phyloP scores from a whole-genome alignment of 2,888 invertebrate species.

The Clivina fossor region DNA sequence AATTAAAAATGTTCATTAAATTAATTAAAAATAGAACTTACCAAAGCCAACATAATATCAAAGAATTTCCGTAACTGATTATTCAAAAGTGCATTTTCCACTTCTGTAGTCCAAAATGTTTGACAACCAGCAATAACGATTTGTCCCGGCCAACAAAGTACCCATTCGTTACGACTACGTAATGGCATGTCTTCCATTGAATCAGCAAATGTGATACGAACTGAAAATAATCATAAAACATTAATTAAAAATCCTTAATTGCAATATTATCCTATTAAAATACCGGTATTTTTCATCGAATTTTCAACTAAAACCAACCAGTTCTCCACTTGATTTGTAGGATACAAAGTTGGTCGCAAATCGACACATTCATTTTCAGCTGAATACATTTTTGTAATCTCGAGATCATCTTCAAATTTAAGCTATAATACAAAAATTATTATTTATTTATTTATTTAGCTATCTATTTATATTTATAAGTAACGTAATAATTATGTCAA shows the following conservation, averaged over 20 bases:
- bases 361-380: conserved; percentile 74
- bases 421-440: conserved; percentile 52
- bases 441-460: too few relatives aligned
- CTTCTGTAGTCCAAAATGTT: conserved; percentile 72
- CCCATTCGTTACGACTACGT: conserved; percentile 63
- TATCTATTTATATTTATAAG: too few relatives aligned
- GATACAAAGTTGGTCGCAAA: conserved; percentile 67
- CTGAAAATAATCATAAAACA: conserved; percentile 37
- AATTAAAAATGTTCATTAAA: too few relatives aligned
- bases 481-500: too few relatives aligned
- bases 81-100: conserved; percentile 63
- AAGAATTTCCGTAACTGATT: conserved; percentile 58
- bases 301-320: conserved; percentile 72
- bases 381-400: conserved; percentile 74
- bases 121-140: conserved; percentile 76
- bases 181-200: conserved; percentile 53
- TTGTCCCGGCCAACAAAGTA: conserved; percentile 78
- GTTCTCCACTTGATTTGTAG: conserved; percentile 71
- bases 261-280: conserved; percentile 40
- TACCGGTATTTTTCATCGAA: conserved; percentile 68
- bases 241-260: conserved; percentile 30
- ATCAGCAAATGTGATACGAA: conserved; percentile 54
- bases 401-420: conserved; percentile 67
- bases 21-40: conserved; percentile 44
- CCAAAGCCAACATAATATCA: conserved; percentile 59